Percentiles rank a stretch among this genome's conserved stretches.
Conservation (phyloP, 2,797 vertebrate genomes). For the Diceros bicornis region DNA sequence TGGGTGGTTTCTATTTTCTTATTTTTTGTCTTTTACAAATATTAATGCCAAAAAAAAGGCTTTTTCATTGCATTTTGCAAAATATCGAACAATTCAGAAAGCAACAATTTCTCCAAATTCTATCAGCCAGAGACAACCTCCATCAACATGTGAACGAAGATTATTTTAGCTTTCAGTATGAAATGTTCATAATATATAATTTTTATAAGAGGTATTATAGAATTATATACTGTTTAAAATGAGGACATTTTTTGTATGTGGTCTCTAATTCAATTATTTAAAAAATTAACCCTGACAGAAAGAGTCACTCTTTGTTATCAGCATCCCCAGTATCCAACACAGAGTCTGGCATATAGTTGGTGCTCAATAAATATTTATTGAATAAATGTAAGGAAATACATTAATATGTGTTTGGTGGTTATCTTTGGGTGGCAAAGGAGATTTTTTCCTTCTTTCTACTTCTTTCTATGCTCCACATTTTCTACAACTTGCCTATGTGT, state of each 20-base stretch:
- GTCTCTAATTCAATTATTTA: background rate
- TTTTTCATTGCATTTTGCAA: slow-evolving; percentile 3
- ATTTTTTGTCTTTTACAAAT: slow-evolving; percentile 38
- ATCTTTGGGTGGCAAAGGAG: background rate
- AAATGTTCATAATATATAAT: background rate
- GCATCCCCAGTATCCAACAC: background rate
- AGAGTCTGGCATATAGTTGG: background rate
- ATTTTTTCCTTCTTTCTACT: background rate
- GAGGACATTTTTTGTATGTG: background rate
- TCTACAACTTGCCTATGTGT: background rate
- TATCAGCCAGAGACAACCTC: background rate
- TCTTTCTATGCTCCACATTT: background rate
- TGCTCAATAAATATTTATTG: background rate
- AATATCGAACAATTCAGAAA: slow-evolving; percentile 29
- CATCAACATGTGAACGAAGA: background rate
- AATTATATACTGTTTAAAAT: background rate
- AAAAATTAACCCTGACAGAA: background rate
- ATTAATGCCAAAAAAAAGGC: background rate
- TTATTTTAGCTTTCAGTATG: slow-evolving; percentile 33
- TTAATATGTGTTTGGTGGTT: background rate
- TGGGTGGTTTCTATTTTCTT: background rate
- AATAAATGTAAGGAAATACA: slow-evolving; percentile 14
- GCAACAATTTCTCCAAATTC: background rate
- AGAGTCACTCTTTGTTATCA: background rate
- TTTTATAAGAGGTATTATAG: background rate